Evolutionary conservation across 92 coral and sea anemone species (phyloP), one percentile per base, ranked within the genome.

Genomic region (Phenganax stokvisi): DNA sequence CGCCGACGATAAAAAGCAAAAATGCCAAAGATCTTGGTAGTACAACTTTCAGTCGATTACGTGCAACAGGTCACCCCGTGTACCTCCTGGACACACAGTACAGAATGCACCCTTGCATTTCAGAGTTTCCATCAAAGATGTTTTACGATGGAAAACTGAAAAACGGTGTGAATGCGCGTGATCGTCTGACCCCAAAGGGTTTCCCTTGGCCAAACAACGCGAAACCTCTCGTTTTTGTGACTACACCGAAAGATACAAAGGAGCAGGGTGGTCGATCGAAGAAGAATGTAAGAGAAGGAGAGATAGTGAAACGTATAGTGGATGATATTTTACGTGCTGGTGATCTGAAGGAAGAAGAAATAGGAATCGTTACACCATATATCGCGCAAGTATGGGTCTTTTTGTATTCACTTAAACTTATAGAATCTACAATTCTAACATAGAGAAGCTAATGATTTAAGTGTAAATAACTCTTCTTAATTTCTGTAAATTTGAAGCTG

Each of bases 91-190:
- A 88, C 68, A 86, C 82, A 10, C 94, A 90, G 77, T 90, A 90
- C 79, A 82, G 94, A 76, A 90, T 90, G 94, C 94, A 90, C 71
- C 91, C 94, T 28, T 71, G 86, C 73, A 90, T 90, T n/a, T 87
- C 94, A 47, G 69, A 9, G 17, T 90, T 88, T 61, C 89, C 94
- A 9, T 86, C 94, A 1, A 37, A 17, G 31, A 54, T 54, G 51
- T 90, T 90, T 81, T 90, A 90, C 84, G 58, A 79, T 7, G 90
- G 89, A 12, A 79, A 57, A 69, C 88, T 90, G 71, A 55, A 60
- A 13, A 82, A 76, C 16, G 94, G 94, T 29, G 89, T 90, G 20
- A 75, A 85, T 10, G 77, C 60, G 25, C 69, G 73, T n/a, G 88
- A 90, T 6, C 82, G 94, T 29, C 81, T 57, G 73, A 82, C 84